Evolutionary conservation across 1,140 invertebrate genomes (phyloP).

Genomic region (Drosophila repletoides): DNA sequence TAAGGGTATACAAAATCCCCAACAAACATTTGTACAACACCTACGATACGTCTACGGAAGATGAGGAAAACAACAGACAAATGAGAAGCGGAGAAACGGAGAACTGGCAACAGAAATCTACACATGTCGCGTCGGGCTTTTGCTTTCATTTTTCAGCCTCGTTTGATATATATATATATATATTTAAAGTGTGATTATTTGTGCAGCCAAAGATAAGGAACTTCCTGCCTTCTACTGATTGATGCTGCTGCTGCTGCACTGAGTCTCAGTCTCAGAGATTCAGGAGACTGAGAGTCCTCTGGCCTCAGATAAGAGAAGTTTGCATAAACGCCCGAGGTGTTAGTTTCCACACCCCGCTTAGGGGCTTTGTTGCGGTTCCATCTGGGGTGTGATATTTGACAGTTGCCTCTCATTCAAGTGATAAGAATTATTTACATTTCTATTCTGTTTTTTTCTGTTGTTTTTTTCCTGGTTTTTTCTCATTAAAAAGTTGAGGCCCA

Average conservation of each 20-base stretch:
- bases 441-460: conserved; percentile 12
- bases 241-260: conserved; percentile 25
- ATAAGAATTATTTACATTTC: conserved; percentile 77
- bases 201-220: conserved; percentile 53
- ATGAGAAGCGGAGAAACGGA: too few species aligned
- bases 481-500: conserved; percentile 71
- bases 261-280: neutral
- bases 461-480: conserved; percentile 52
- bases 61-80: conserved; percentile 20
- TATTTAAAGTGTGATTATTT: conserved; percentile 43
- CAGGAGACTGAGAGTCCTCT: too few species aligned
- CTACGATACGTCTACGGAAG: conserved; percentile 31
- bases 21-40: conserved; percentile 76
- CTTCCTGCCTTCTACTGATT: conserved; percentile 48
- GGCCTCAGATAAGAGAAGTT: conserved; percentile 56
- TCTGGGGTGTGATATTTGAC: conserved; percentile 69
- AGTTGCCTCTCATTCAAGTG: conserved; percentile 55
- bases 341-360: conserved; percentile 56
- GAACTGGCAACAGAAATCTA: conserved; percentile 1
- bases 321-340: conserved; percentile 54
- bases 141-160: conserved; percentile 36
- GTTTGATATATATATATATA: conserved; percentile 43
- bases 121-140: conserved; percentile 37
- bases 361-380: conserved; percentile 43
- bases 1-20: too few species aligned